These are phyloP conservation scores for Sebastes goodei DNA, from an alignment of 2,797 vertebrate species.

Conservation along the genomic window DNA sequence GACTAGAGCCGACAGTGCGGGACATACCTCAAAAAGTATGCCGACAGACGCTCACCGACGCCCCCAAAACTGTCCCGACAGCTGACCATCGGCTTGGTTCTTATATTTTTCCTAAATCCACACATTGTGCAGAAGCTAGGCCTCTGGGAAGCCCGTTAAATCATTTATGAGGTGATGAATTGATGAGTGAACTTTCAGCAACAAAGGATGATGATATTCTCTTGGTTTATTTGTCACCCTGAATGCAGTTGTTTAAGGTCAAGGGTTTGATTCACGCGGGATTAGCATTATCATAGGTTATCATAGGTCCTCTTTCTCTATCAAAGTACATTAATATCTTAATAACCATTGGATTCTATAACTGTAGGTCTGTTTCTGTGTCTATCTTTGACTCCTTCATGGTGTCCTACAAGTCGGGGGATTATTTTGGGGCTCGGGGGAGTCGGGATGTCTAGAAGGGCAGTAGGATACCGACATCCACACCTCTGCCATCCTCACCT, in stretches of 20 bases:
- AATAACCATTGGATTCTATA: neutral
- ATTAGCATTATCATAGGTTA: neutral
- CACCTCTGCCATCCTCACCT: constrained; percentile 12
- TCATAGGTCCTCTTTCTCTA: neutral
- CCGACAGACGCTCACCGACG: too few species aligned
- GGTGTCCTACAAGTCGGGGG: neutral
- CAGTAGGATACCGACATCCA: neutral
- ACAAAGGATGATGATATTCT: neutral
- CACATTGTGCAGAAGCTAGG: neutral
- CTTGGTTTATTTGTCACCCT: neutral
- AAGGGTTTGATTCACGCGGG: neutral
- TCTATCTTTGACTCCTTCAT: neutral
- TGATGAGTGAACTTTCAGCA: neutral
- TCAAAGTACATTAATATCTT: constrained; percentile 1
- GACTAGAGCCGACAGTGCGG: too few species aligned
- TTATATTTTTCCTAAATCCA: neutral
- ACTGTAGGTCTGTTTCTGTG: neutral
- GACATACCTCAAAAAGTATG: too few species aligned
- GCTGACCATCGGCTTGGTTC: too few species aligned
- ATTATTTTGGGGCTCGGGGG: constrained; percentile 48
- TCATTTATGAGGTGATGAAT: neutral
- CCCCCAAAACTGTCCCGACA: too few species aligned
- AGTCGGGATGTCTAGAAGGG: constrained; percentile 45
- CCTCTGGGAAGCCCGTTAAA: neutral
- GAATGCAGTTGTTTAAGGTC: neutral